Conservation (phyloP, 2,113 vertebrate species). For the Artemisiospiza belli region DNA sequence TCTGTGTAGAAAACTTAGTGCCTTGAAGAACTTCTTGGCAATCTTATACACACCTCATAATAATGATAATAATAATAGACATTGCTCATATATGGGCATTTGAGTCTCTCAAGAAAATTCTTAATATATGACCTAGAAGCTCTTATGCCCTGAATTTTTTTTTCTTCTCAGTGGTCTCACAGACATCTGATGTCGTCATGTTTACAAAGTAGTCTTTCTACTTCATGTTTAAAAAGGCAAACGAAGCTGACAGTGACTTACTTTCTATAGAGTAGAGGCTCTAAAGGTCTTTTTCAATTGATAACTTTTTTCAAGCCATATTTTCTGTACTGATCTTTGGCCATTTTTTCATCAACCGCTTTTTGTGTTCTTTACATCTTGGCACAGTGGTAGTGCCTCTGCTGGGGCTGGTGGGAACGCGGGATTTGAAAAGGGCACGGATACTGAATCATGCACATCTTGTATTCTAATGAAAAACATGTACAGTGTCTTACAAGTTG, state of each 20-base stretch:
- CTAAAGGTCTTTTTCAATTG: neutral
- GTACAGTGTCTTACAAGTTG: neutral
- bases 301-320: neutral
- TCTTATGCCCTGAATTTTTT: neutral
- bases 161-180: neutral
- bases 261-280: neutral
- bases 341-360: neutral
- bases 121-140: neutral
- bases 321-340: neutral
- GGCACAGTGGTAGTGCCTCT: neutral
- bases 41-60: neutral
- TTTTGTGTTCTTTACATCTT: neutral
- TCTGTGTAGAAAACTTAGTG: neutral
- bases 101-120: neutral
- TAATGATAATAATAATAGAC: neutral
- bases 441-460: neutral
- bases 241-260: neutral
- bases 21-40: neutral
- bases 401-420: neutral
- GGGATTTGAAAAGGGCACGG: neutral
- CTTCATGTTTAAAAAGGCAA: neutral
- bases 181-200: neutral
- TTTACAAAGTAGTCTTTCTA: neutral
- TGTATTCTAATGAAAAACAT: neutral
- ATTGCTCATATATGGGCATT: neutral